phyloP scores from a whole-genome alignment of 2,113 vertebrate species.

The Cyphomyrus discorhynchus region DNA sequence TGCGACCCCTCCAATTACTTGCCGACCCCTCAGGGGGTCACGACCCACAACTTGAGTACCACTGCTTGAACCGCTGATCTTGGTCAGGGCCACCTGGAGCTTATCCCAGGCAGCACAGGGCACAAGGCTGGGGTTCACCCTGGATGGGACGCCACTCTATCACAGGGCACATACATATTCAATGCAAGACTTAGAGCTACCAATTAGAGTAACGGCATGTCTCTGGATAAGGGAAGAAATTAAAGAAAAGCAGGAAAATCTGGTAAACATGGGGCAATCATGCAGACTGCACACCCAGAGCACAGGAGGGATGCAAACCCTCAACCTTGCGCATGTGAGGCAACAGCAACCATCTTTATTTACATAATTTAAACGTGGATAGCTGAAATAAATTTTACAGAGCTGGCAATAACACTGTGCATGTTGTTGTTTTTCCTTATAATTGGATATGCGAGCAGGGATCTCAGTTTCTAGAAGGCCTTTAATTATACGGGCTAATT shows the following conservation, averaged over 20 bases:
- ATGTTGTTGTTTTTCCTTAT: slow-evolving; percentile 16
- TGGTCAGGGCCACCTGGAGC: not conserved
- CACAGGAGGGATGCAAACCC: not conserved
- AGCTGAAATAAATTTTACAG: not conserved
- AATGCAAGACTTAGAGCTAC: not conserved
- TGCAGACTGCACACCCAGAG: not conserved
- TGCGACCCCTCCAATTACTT: not conserved
- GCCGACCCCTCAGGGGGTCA: not conserved
- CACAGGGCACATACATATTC: not conserved
- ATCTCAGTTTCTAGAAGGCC: not conserved
- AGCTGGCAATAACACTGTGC: not conserved
- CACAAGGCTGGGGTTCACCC: not conserved
- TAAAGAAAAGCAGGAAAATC: not conserved
- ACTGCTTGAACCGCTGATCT: not conserved
- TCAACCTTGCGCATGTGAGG: not conserved
- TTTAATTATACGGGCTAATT: slow-evolving; percentile 6
- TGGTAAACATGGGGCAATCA: not conserved
- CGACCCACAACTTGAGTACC: not conserved
- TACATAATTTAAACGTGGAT: not conserved
- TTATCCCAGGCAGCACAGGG: not conserved
- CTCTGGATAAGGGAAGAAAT: not conserved
- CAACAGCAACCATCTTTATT: not conserved
- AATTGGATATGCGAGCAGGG: not conserved
- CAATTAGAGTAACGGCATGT: not conserved
- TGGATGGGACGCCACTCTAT: not conserved